Conservation (phyloP, 2,888 invertebrate genomes). For the Leptopilina drosophilae region DNA sequence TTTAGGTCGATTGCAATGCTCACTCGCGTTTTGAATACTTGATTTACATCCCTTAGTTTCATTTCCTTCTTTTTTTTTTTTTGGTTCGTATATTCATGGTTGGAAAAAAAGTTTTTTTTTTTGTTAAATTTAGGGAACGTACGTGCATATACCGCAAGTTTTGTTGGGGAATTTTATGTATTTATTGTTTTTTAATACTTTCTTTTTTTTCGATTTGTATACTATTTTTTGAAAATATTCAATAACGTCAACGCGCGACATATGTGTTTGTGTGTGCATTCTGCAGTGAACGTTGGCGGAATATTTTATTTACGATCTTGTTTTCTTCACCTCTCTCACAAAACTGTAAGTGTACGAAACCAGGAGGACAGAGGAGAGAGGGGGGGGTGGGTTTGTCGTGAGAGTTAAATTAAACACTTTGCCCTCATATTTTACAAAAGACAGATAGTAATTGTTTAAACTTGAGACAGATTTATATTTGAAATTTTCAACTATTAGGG, state of each 20-base stretch:
- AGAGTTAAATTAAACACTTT: slow-evolving; percentile 8
- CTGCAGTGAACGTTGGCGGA: not conserved
- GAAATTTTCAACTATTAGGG: not conserved
- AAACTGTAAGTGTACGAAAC: not conserved
- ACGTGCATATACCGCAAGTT: slow-evolving; percentile 1
- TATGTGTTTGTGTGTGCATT: not conserved
- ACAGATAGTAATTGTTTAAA: slow-evolving; percentile 4
- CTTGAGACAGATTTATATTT: slow-evolving; percentile 9
- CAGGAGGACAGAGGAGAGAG: not conserved
- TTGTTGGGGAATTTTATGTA: not conserved
- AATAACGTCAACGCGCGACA: slow-evolving; percentile 19
- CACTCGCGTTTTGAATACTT: slow-evolving; percentile 45
- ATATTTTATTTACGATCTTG: slow-evolving; percentile 40
- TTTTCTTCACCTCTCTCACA: slow-evolving; percentile 26
- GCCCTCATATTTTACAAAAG: not conserved
- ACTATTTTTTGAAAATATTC: slow-evolving; percentile 25
- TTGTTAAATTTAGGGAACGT: slow-evolving; percentile 20
- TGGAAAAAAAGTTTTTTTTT: not conserved
- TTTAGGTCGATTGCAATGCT: not conserved
- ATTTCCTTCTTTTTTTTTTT: slow-evolving; percentile 32
- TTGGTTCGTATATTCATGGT: slow-evolving; percentile 39
- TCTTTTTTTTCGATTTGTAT: not conserved
- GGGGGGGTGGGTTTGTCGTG: not conserved
- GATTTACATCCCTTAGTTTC: slow-evolving; percentile 59
- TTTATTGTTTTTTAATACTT: slow-evolving; percentile 16